A percentile compares a stretch with the other conserved stretches of the same genome.
These are phyloP conservation scores for Leucoraja ocellata DNA, from an alignment of 2,797 vertebrate species.

Conservation along the genomic window DNA sequence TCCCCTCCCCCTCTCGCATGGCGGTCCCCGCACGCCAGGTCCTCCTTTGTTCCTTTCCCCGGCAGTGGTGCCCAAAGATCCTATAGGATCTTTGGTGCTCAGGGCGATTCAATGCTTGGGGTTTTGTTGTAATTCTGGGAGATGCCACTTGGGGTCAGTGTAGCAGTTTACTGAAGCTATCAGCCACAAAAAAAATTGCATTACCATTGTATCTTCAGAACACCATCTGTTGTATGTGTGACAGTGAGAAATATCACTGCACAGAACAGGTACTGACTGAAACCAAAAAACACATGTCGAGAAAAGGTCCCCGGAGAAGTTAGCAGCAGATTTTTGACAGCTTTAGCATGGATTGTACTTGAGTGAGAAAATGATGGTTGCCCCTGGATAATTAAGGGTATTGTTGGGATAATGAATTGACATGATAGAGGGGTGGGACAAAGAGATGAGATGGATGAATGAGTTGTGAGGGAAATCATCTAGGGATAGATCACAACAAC, in stretches of 20 bases:
- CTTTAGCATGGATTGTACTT: not conserved
- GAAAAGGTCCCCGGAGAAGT: slow-evolving; percentile 7
- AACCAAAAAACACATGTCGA: not conserved
- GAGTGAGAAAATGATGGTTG: not conserved
- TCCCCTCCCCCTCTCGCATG: too few relatives aligned
- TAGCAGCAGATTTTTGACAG: not conserved
- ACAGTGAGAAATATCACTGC: slow-evolving; percentile 1
- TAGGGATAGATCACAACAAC: not conserved
- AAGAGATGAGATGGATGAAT: not conserved
- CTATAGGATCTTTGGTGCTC: too few relatives aligned
- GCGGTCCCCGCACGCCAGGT: too few relatives aligned
- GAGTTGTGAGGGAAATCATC: too few relatives aligned
- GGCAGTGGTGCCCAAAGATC: too few relatives aligned
- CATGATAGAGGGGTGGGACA: not conserved
- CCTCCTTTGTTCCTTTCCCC: too few relatives aligned
- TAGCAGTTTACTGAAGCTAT: not conserved
- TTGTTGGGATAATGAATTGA: not conserved
- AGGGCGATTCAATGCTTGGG: not conserved
- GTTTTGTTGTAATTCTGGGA: not conserved
- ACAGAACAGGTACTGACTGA: not conserved
- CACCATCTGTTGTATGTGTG: not conserved
- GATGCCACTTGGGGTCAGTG: not conserved
- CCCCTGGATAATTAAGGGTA: not conserved
- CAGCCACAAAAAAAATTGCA: not conserved
- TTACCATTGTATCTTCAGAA: not conserved